These are phyloP conservation scores for Sceliomorpha sp. DNA, from an alignment of 2,888 invertebrate species.

Conservation along the genomic window DNA sequence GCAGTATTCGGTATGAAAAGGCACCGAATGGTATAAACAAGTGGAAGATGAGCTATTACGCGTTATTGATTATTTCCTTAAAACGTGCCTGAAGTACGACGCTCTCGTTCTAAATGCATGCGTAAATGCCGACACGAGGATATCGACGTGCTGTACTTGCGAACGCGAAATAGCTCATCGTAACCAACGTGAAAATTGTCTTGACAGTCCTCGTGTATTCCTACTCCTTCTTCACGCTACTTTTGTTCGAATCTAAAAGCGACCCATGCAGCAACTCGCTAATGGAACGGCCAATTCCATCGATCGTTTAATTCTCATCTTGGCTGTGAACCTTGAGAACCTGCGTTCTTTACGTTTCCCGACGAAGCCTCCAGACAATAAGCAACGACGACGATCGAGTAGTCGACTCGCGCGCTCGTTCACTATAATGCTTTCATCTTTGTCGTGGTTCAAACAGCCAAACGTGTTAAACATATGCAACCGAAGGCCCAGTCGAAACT, in stretches of 20 bases:
- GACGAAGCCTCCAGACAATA: too few species aligned
- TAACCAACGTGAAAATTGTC: conserved; percentile 1
- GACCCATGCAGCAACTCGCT: conserved; percentile 47
- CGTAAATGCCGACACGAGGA: too few species aligned
- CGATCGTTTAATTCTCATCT: conserved; percentile 16
- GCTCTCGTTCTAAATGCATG: too few species aligned
- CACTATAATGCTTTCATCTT: too few species aligned
- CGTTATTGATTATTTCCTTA: not conserved
- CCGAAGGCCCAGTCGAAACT: conserved; percentile 8
- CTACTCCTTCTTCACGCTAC: conserved; percentile 39
- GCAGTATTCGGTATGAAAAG: conserved; percentile 41
- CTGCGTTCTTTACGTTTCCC: too few species aligned
- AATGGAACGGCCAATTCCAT: conserved; percentile 31
- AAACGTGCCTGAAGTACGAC: too few species aligned
- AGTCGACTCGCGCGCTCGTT: too few species aligned
- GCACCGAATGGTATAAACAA: conserved; percentile 12
- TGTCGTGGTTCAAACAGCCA: conserved; percentile 12
- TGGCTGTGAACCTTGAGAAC: conserved; percentile 21
- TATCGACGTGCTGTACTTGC: too few species aligned
- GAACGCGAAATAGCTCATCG: too few species aligned
- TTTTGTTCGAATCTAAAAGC: conserved; percentile 42
- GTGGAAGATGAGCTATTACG: conserved; percentile 16
- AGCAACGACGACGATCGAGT: too few species aligned
- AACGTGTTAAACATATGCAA: conserved; percentile 15
- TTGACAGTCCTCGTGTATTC: conserved; percentile 7